A percentile compares a stretch with the other conserved stretches of the same genome.
phyloP scores from a whole-genome alignment of 2,113 vertebrate species.

The Neomonachus schauinslandi region DNA sequence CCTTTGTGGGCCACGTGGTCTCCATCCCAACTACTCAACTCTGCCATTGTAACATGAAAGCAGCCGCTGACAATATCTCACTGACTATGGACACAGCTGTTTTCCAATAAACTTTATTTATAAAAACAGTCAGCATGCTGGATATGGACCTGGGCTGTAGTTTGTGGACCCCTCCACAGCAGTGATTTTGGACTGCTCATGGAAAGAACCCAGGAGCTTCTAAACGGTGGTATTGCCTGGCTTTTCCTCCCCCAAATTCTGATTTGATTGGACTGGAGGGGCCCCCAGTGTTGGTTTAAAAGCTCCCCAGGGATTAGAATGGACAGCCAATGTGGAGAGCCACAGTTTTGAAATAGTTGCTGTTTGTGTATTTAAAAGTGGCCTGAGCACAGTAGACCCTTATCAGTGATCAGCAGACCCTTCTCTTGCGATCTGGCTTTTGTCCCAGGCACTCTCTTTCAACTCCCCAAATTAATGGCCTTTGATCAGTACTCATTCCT shows the following conservation, averaged over 20 bases:
- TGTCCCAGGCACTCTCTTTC: slow-evolving; percentile 50
- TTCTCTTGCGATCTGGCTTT: slow-evolving; percentile 63
- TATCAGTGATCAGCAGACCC: slow-evolving; percentile 65
- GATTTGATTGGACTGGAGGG: background rate
- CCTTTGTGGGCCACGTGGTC: background rate
- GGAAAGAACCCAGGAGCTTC: slow-evolving; percentile 7
- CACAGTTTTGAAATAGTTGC: background rate
- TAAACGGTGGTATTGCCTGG: background rate
- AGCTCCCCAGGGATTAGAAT: background rate
- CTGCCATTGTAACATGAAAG: background rate
- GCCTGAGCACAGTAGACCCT: background rate
- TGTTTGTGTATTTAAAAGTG: slow-evolving; percentile 51
- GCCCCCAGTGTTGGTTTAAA: background rate
- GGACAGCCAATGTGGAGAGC: background rate
- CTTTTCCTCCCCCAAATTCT: background rate
- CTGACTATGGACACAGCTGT: background rate
- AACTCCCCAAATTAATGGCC: slow-evolving; percentile 26
- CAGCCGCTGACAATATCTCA: background rate
- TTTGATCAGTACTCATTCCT: slow-evolving; percentile 29
- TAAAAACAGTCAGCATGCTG: background rate
- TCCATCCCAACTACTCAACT: background rate
- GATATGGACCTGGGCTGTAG: background rate
- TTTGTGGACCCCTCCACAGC: background rate
- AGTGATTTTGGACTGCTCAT: background rate
- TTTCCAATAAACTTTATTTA: background rate